Conservation (phyloP, 2,888 invertebrate species). For the Agelastica alni region DNA sequence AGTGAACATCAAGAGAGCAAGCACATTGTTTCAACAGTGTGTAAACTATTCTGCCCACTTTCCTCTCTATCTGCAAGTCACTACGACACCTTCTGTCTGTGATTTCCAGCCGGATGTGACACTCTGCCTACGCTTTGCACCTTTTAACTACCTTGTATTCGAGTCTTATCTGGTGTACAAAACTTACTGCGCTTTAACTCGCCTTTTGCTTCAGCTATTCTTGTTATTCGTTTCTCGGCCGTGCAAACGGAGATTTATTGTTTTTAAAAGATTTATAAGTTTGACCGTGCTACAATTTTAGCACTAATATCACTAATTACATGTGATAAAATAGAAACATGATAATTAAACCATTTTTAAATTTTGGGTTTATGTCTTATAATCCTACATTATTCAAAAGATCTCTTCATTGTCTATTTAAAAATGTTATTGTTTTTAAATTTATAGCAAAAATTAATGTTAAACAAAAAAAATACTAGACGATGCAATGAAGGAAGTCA, state of each 20-base stretch:
- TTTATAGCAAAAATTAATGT: too few species aligned
- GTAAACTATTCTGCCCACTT: slow-evolving; percentile 39
- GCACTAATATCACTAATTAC: too few species aligned
- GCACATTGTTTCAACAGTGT: slow-evolving; percentile 41
- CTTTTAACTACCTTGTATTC: slow-evolving; percentile 30
- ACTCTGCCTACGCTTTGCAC: slow-evolving; percentile 31
- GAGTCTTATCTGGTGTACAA: slow-evolving; percentile 9
- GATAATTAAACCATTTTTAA: too few species aligned
- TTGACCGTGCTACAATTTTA: too few species aligned
- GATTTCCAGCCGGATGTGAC: slow-evolving; percentile 36
- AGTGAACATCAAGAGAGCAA: slow-evolving; percentile 5
- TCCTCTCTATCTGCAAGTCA: slow-evolving; percentile 35
- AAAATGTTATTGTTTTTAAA: too few species aligned
- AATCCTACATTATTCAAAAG: too few species aligned
- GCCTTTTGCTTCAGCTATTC: too few species aligned
- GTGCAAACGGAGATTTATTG: slow-evolving; percentile 6
- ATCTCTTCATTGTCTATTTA: too few species aligned
- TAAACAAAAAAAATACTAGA: too few species aligned
- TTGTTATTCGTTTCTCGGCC: slow-evolving; percentile 1
- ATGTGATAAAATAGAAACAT: too few species aligned
- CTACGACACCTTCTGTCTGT: slow-evolving; percentile 38
- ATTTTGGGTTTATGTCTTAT: too few species aligned
- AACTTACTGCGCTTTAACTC: slow-evolving; percentile 2
- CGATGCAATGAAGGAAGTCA: too few species aligned
- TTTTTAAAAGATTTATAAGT: slow-evolving; percentile 2